Evolutionary conservation across 2,113 vertebrate genomes (phyloP).

Genomic region (Cyprinodon variegatus): DNA sequence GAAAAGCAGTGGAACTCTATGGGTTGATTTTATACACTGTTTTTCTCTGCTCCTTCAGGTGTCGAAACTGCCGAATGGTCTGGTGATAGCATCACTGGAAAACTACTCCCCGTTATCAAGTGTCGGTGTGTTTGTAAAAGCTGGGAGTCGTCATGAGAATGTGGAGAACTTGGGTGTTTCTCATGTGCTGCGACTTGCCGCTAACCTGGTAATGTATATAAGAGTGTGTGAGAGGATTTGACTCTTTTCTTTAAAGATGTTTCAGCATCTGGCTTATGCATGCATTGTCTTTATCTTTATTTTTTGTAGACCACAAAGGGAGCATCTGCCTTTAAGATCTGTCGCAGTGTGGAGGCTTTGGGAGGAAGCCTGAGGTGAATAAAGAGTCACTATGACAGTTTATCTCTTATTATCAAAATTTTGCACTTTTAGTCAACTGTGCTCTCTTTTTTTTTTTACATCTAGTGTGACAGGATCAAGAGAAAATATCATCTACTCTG

Average conservation of each 20-base stretch:
- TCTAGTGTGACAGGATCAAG: slow-evolving; percentile 87
- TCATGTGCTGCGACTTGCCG: slow-evolving; percentile 89
- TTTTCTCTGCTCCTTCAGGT: slow-evolving; percentile 77
- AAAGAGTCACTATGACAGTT: not conserved
- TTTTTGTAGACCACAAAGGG: slow-evolving; percentile 88
- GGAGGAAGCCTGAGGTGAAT: slow-evolving; percentile 88
- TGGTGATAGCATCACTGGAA: slow-evolving; percentile 91
- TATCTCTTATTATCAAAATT: not conserved
- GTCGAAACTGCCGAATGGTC: slow-evolving; percentile 90
- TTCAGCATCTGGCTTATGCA: not conserved
- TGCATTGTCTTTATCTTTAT: not conserved
- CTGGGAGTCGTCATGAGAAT: slow-evolving; percentile 89
- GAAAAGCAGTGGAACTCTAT: not conserved
- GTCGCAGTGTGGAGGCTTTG: slow-evolving; percentile 87
- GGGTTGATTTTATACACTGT: not conserved
- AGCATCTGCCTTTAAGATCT: slow-evolving; percentile 89
- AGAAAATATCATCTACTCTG: slow-evolving; percentile 87
- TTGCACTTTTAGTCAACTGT: slow-evolving; percentile 11
- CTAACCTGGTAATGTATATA: slow-evolving; percentile 83
- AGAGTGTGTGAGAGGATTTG: slow-evolving; percentile 27
- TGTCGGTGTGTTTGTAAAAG: slow-evolving; percentile 91
- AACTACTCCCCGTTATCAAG: slow-evolving; percentile 88
- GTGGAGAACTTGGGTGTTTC: slow-evolving; percentile 83
- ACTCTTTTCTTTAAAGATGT: not conserved
- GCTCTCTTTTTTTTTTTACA: slow-evolving; percentile 43